Percentiles rank a stretch among this genome's conserved stretches.
Evolutionary conservation across 2,888 invertebrate species (phyloP).

Genomic region (Agrotis ipsilon): DNA sequence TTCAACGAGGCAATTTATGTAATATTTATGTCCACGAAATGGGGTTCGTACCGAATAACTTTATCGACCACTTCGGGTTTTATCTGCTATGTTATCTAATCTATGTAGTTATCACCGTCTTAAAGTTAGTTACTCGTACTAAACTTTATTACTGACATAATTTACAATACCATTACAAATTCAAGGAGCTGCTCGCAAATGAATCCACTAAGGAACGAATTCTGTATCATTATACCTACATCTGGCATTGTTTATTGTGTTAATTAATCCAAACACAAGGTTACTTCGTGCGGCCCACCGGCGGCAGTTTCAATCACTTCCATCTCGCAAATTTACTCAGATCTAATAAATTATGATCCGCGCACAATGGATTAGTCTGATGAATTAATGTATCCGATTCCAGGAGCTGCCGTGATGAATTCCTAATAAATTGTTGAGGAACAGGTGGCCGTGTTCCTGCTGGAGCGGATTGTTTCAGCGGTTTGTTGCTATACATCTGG

Average conservation of each 20-base stretch:
- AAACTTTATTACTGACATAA: constrained; percentile 23
- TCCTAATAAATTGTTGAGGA: constrained; percentile 64
- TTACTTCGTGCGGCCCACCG: constrained; percentile 46
- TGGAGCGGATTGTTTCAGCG: constrained; percentile 23
- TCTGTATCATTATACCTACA: constrained; percentile 44
- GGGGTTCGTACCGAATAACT: too few relatives aligned
- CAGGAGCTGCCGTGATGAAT: constrained; percentile 62
- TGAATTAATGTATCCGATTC: constrained; percentile 71
- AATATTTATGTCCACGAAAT: too few relatives aligned
- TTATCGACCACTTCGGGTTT: neutral
- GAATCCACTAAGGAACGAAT: constrained; percentile 50
- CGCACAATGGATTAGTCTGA: constrained; percentile 68
- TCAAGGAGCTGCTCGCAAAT: constrained; percentile 42
- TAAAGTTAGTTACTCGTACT: constrained; percentile 2
- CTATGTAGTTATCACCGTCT: neutral
- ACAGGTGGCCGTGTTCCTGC: constrained; percentile 45
- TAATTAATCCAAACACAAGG: constrained; percentile 63
- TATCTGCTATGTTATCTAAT: neutral
- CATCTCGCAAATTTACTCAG: constrained; percentile 67
- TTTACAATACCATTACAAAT: constrained; percentile 28
- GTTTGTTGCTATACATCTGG: constrained; percentile 11
- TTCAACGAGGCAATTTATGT: too few relatives aligned
- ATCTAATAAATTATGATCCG: constrained; percentile 71
- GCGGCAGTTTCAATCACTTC: constrained; percentile 66
- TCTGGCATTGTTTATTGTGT: constrained; percentile 63